phyloP scores from a whole-genome alignment of 1,140 invertebrate genomes.

The Pseudomyrmex concolor region DNA sequence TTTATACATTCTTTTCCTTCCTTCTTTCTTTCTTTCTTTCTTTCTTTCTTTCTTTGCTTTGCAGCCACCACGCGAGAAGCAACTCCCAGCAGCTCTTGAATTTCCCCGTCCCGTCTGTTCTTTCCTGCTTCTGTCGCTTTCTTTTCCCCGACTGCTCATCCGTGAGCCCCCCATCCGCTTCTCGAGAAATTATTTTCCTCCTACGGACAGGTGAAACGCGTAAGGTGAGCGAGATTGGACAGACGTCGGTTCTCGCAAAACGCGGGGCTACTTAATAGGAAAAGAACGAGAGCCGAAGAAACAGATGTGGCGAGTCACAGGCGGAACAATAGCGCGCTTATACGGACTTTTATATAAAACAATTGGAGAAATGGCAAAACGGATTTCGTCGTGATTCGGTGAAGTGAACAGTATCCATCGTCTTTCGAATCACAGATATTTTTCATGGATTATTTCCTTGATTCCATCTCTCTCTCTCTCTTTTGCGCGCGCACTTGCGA shows the following conservation, averaged over 20 bases:
- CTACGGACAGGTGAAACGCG: slow-evolving; percentile 63
- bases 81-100: slow-evolving; percentile 17
- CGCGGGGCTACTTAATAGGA: slow-evolving; percentile 52
- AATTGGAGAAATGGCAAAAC: background rate
- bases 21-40: slow-evolving; percentile 36
- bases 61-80: slow-evolving; percentile 48
- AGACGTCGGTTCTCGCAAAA: slow-evolving; percentile 65
- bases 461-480: background rate
- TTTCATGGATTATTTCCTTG: slow-evolving; percentile 27
- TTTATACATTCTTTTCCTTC: slow-evolving; percentile 64
- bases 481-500: background rate
- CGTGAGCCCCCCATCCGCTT: background rate
- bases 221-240: slow-evolving; percentile 68
- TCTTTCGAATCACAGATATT: slow-evolving; percentile 10
- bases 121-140: slow-evolving; percentile 31
- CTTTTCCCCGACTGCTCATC: slow-evolving; percentile 8
- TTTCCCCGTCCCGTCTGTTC: slow-evolving; percentile 35
- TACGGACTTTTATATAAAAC: background rate
- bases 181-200: slow-evolving; percentile 68
- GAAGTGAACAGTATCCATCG: no score
- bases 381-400: background rate
- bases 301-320: background rate
- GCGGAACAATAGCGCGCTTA: background rate
- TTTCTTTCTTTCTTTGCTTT: slow-evolving; percentile 65
- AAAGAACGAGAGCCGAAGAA: background rate